phyloP scores from a whole-genome alignment of 2,888 invertebrate species.

The Steinernema scapterisci region DNA sequence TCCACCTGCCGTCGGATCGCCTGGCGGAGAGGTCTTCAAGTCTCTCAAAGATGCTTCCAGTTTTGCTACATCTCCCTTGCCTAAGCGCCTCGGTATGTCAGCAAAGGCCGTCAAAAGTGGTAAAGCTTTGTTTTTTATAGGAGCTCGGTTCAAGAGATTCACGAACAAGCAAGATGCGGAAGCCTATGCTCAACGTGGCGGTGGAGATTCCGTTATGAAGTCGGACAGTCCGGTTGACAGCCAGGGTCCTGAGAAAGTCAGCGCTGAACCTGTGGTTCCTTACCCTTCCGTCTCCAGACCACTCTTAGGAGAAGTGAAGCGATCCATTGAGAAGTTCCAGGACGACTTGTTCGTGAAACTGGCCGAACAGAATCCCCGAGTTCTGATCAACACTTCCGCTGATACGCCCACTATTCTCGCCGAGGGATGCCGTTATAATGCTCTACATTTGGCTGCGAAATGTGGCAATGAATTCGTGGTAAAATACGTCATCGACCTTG shows the following conservation, averaged over 20 bases:
- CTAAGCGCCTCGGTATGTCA: neutral
- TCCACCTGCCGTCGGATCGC: neutral
- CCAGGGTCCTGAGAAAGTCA: too few species aligned
- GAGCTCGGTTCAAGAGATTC: constrained; percentile 33
- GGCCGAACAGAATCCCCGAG: constrained; percentile 25
- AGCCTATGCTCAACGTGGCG: constrained; percentile 16
- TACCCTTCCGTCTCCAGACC: neutral
- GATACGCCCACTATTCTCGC: constrained; percentile 29
- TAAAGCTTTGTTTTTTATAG: too few species aligned
- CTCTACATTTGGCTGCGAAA: constrained; percentile 32
- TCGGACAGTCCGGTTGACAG: neutral
- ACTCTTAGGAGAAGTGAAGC: constrained; percentile 6
- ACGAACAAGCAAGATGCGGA: constrained; percentile 8
- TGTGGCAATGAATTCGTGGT: constrained; percentile 15
- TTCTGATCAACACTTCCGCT: constrained; percentile 26
- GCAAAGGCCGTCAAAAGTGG: too few species aligned
- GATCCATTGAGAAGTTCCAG: neutral
- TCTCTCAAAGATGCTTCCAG: neutral
- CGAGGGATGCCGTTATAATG: constrained; percentile 33
- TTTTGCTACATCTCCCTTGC: constrained; percentile 7
- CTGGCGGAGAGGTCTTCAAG: constrained; percentile 12
- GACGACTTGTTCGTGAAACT: neutral
- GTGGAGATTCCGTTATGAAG: neutral
- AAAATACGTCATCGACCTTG: constrained; percentile 10
- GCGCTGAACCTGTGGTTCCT: neutral